A percentile compares a stretch with the other conserved stretches of the same genome.
phyloP scores from a whole-genome alignment of 2,888 invertebrate species.

The Xylota segnis region DNA sequence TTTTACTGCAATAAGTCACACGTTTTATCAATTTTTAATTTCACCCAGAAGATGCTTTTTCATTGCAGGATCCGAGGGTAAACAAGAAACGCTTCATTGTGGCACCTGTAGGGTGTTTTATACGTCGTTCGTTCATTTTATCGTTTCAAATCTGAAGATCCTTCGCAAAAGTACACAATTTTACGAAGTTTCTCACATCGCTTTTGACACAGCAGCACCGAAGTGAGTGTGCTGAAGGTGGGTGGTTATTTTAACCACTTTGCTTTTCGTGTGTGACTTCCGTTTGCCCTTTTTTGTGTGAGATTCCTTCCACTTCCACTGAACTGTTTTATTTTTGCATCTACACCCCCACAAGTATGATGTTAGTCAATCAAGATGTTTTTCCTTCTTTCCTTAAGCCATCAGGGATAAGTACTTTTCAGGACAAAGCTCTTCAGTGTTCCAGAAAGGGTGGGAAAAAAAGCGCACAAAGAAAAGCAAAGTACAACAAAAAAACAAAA shows the following conservation, averaged over 20 bases:
- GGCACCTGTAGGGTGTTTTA: constrained; percentile 39
- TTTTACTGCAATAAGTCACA: constrained; percentile 26
- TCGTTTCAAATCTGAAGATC: constrained; percentile 22
- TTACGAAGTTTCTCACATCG: constrained; percentile 11
- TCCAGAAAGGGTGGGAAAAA: constrained; percentile 5
- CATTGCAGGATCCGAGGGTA: background rate
- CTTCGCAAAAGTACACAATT: constrained; percentile 17
- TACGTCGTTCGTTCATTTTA: constrained; percentile 20
- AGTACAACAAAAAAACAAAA: too few species aligned
- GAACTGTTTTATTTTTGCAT: constrained; percentile 25
- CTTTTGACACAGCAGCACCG: background rate
- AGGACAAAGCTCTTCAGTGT: constrained; percentile 38
- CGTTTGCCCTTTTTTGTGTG: constrained; percentile 31
- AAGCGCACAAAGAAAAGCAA: background rate
- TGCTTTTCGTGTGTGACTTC: constrained; percentile 44
- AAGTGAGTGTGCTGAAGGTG: too few species aligned
- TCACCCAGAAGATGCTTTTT: constrained; percentile 2
- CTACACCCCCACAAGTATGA: constrained; percentile 35
- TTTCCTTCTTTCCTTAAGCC: constrained; percentile 39
- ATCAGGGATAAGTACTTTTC: constrained; percentile 48
- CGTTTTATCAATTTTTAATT: constrained; percentile 33
- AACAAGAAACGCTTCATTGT: constrained; percentile 21
- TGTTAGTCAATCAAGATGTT: constrained; percentile 71
- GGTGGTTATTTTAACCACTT: constrained; percentile 22
- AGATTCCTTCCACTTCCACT: constrained; percentile 13